These are phyloP conservation scores for Coelopa frigida DNA, from an alignment of 1,140 invertebrate species.

Conservation along the genomic window DNA sequence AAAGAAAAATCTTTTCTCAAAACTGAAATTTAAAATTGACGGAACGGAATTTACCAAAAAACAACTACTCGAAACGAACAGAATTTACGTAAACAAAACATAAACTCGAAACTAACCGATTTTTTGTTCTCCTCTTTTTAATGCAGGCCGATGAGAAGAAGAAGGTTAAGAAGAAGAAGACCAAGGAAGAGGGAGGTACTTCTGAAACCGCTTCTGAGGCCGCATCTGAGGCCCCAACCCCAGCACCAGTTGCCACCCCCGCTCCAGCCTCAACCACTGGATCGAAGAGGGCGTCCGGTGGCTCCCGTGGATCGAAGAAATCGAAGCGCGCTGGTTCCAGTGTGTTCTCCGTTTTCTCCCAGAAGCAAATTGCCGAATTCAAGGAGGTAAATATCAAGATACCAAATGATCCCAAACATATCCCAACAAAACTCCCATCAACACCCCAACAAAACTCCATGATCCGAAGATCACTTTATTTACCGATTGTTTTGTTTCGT, in stretches of 20 bases:
- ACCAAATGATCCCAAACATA: not conserved
- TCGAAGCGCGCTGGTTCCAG: constrained; percentile 84
- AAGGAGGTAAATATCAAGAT: constrained; percentile 66
- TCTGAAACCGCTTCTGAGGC: constrained; percentile 54
- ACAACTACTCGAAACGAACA: too few relatives aligned
- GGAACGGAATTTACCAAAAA: too few relatives aligned
- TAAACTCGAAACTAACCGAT: too few relatives aligned
- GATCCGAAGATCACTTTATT: not conserved
- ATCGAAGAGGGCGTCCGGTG: constrained; percentile 53
- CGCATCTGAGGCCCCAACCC: constrained; percentile 52
- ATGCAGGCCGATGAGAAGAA: constrained; percentile 71
- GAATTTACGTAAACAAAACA: too few relatives aligned
- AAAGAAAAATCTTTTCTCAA: too few relatives aligned
- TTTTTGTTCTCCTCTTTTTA: too few relatives aligned
- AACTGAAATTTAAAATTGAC: too few relatives aligned
- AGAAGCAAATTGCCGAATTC: constrained; percentile 91
- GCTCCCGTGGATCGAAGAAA: constrained; percentile 61
- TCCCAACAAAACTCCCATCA: not conserved
- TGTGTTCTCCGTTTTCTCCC: constrained; percentile 93
- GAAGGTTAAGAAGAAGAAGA: constrained; percentile 75
- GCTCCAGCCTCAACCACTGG: constrained; percentile 52
- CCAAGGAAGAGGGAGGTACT: constrained; percentile 62
- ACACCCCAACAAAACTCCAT: not conserved
- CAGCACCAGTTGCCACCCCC: constrained; percentile 51
- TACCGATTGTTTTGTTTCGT: not conserved